These are phyloP conservation scores for Amblyjoppa fuscipennis DNA, from an alignment of 2,888 invertebrate species.

Conservation along the genomic window DNA sequence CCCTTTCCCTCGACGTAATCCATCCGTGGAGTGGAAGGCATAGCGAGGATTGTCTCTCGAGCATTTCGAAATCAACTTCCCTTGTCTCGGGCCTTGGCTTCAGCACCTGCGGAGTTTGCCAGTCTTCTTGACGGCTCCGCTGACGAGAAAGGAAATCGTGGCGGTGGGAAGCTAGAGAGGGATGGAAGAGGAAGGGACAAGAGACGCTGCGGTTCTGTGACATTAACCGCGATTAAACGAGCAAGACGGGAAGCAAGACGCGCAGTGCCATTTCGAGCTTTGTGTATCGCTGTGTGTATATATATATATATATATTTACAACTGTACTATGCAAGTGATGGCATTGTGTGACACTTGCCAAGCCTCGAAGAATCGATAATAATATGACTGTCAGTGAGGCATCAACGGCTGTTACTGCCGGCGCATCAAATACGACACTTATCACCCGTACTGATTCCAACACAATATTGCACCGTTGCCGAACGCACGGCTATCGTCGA, in stretches of 20 bases:
- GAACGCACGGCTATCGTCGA: background rate
- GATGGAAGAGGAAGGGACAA: conserved; percentile 11
- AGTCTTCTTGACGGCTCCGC: conserved; percentile 47
- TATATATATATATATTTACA: background rate
- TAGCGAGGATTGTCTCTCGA: conserved; percentile 40
- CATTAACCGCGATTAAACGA: conserved; percentile 55
- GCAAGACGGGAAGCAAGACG: conserved; percentile 36
- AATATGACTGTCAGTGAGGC: conserved; percentile 30
- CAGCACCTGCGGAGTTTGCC: conserved; percentile 32
- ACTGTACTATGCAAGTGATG: background rate
- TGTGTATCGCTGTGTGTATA: background rate
- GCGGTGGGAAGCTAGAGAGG: background rate
- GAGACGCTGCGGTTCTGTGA: conserved; percentile 41
- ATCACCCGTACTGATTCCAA: background rate
- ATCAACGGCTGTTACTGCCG: background rate
- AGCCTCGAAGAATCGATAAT: conserved; percentile 34
- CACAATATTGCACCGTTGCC: background rate
- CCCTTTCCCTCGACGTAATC: conserved; percentile 47
- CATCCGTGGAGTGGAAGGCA: conserved; percentile 44
- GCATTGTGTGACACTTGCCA: background rate
- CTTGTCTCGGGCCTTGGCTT: conserved; percentile 58
- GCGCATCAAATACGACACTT: background rate
- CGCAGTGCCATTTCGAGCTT: conserved; percentile 2
- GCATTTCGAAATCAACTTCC: conserved; percentile 63
- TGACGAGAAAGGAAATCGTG: conserved; percentile 42